phyloP scores from a whole-genome alignment of 2,888 invertebrate genomes.

The Fragum whitleyi region DNA sequence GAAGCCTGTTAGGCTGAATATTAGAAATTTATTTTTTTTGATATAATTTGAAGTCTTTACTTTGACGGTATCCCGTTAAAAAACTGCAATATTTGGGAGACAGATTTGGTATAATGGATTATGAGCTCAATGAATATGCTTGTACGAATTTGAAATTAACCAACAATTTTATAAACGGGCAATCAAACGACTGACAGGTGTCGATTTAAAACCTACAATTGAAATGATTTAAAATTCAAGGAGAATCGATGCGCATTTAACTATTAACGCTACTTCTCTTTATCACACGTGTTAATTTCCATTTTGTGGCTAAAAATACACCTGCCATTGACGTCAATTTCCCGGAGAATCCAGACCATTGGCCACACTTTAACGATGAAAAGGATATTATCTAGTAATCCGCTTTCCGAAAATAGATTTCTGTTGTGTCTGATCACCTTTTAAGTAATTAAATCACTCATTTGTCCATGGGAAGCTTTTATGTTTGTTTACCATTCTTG shows the following conservation, averaged over 20 bases:
- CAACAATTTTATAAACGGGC: too few species aligned
- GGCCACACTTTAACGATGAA: slow-evolving; percentile 4
- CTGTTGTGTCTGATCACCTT: slow-evolving; percentile 4
- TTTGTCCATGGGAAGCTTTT: neutral
- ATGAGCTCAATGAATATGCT: too few species aligned
- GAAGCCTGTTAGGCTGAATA: too few species aligned
- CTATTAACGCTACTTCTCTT: neutral
- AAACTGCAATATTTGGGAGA: too few species aligned
- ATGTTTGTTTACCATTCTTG: too few species aligned
- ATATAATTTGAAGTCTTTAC: too few species aligned
- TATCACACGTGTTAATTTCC: neutral
- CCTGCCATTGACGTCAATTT: neutral
- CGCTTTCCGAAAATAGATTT: slow-evolving; percentile 2
- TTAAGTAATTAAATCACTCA: slow-evolving; percentile 4
- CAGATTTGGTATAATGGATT: too few species aligned
- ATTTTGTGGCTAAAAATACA: neutral
- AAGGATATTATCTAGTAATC: slow-evolving; percentile 4
- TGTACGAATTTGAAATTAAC: too few species aligned
- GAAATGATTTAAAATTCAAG: neutral
- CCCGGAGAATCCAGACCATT: neutral
- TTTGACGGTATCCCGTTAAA: too few species aligned
- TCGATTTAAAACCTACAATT: too few species aligned
- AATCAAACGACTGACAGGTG: too few species aligned
- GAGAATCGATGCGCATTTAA: neutral
- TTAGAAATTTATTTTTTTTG: too few species aligned